Evolutionary conservation across 2,888 invertebrate genomes (phyloP), one percentile per base, ranked within the genome.

Genomic region (Phlogophora meticulosa): DNA sequence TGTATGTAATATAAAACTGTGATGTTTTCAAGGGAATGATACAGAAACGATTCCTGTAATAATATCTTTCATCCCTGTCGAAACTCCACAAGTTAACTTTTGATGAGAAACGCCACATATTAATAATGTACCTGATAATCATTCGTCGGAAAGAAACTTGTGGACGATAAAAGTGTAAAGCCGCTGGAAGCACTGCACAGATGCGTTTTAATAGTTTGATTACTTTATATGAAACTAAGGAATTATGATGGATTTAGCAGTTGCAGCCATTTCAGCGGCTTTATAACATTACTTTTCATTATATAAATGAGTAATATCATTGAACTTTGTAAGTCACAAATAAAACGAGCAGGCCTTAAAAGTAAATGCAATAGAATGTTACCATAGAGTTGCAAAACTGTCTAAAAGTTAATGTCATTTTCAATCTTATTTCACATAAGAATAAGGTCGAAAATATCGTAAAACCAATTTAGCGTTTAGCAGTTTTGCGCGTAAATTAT

Each of bases 321-420:
- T 63, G 53, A 70, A 70, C 42, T 32, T 61, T 62, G 52, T 67
- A 74, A 80, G 83, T 81, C 71, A 78, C 75, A 78, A 81, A 71
- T 65, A 17, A 67, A 72, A 77, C 60, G 65, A 73, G 81, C 81
- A 81, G 81, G 81, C 81, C 78, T 83, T 81, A 83, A n/a, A 51
- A 45, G 11, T 68, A 67, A 67, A 58, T 76, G 76, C 84, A 82
- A 79, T 83, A 81, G 66, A 69, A 73, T 68, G 82, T 82, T 82
- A 82, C 82, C 84, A 82, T 83, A 76, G 51, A 69, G 32, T 65
- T 72, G 57, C 77, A 57, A 74, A 81, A 72, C 71, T 78, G 68
- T 24, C 63, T 61, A 65, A 75, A 69, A 52, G 28, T 52, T 65
- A 24, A 42, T 40, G 34, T 42, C 7, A 81, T 81, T 83, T 83